Percentiles rank a stretch among this genome's conserved stretches.
phyloP scores from a whole-genome alignment of 2,888 invertebrate species.

The Drosophila differens region DNA sequence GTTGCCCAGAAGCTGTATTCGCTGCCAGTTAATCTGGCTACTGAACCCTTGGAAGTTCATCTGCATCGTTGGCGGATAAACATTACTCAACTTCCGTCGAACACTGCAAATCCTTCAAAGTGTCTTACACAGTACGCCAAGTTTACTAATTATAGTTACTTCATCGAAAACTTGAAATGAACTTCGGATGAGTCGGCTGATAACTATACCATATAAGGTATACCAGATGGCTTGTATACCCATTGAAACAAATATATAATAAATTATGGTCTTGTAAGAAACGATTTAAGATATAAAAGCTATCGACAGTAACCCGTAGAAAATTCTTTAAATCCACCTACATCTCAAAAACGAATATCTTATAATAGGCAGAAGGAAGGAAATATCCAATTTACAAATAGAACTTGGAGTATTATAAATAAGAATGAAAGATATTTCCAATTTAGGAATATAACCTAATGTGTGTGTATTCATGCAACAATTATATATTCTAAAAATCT shows the following conservation, averaged over 20 bases:
- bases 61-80: slow-evolving; percentile 16
- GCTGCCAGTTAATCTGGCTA: slow-evolving; percentile 24
- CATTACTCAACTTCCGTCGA: slow-evolving; percentile 42
- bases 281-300: background rate
- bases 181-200: slow-evolving; percentile 30
- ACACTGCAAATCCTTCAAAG: slow-evolving; percentile 43
- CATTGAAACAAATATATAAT: background rate
- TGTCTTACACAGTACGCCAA: slow-evolving; percentile 21
- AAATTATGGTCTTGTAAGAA: background rate
- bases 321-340: background rate
- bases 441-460: background rate
- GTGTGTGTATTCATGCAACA: background rate
- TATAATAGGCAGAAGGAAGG: background rate
- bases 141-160: slow-evolving; percentile 37
- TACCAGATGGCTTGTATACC: background rate
- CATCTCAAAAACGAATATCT: background rate
- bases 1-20: slow-evolving; percentile 28
- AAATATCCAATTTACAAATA: background rate
- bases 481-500: background rate
- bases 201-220: background rate
- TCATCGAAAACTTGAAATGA: slow-evolving; percentile 10
- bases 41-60: slow-evolving; percentile 56
- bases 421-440: background rate
- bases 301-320: background rate
- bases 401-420: fast-evolving